Conservation (phyloP, 2,113 vertebrate genomes). For the Tinamus guttatus region DNA sequence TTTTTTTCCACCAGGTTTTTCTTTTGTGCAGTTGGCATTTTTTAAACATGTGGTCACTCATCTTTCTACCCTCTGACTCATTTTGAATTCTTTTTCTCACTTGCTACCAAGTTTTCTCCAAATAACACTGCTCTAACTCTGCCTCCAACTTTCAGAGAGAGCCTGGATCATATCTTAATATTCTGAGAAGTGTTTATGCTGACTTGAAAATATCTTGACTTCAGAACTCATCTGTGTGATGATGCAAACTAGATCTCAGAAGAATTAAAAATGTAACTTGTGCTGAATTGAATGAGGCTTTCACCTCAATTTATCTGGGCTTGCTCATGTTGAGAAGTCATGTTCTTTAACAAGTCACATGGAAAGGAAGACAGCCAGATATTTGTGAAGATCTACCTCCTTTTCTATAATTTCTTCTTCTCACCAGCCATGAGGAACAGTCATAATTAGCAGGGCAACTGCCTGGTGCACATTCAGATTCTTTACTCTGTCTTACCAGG, state of each 20-base stretch:
- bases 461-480: accelerated
- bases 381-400: not conserved
- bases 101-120: not conserved
- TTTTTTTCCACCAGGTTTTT: not conserved
- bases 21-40: not conserved
- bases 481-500: accelerated
- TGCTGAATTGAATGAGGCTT: not conserved
- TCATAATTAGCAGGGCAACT: not conserved
- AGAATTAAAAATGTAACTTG: not conserved
- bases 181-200: not conserved
- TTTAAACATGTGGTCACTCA: not conserved
- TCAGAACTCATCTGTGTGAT: not conserved
- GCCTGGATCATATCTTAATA: not conserved
- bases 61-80: not conserved
- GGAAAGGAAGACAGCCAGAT: not conserved
- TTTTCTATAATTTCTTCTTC: not conserved
- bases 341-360: not conserved
- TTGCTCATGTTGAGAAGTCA: not conserved
- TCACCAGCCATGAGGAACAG: not conserved
- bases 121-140: not conserved
- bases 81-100: not conserved
- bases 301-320: not conserved
- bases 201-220: not conserved
- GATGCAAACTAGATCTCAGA: not conserved
- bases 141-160: not conserved